Evolutionary conservation across 2,797 vertebrate species (phyloP).

Genomic region (Ataeniobius toweri): DNA sequence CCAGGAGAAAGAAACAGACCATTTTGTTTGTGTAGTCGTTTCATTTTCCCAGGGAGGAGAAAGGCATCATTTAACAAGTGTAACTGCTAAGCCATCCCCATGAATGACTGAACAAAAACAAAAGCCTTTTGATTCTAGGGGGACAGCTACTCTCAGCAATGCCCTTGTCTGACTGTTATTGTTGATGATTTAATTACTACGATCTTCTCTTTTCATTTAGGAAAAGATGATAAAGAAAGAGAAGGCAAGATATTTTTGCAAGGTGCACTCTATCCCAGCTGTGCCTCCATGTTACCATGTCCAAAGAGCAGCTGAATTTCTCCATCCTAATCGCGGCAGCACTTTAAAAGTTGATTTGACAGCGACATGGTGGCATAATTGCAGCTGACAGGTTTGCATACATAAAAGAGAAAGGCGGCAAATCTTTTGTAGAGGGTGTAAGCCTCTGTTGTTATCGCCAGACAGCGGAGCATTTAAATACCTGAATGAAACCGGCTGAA

Average conservation of each 20-base stretch:
- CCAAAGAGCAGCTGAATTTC: constrained; percentile 32
- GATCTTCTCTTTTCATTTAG: constrained; percentile 49
- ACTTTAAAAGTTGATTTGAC: constrained; percentile 47
- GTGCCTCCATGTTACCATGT: constrained; percentile 31
- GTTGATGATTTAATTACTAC: constrained; percentile 59
- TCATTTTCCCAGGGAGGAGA: constrained; percentile 3
- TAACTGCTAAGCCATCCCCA: constrained; percentile 20
- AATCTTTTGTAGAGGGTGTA: constrained; percentile 43
- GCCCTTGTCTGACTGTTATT: constrained; percentile 47
- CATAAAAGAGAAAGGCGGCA: constrained; percentile 40
- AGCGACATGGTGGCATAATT: constrained; percentile 30
- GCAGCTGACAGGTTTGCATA: constrained; percentile 46
- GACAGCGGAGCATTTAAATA: constrained; percentile 41
- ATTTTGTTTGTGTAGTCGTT: constrained; percentile 17
- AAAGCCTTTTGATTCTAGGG: constrained; percentile 25
- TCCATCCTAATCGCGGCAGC: constrained; percentile 25
- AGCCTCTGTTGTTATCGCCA: constrained; percentile 47
- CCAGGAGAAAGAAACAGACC: constrained; percentile 20
- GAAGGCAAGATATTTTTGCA: constrained; percentile 31
- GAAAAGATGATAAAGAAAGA: constrained; percentile 31
- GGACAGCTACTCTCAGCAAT: constrained; percentile 33
- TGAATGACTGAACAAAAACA: constrained; percentile 33
- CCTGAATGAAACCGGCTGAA: constrained; percentile 67
- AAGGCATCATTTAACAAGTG: constrained; percentile 29
- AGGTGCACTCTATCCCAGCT: not conserved